Conservation (phyloP, 2,113 vertebrate species). For the Hystrix brachyura region DNA sequence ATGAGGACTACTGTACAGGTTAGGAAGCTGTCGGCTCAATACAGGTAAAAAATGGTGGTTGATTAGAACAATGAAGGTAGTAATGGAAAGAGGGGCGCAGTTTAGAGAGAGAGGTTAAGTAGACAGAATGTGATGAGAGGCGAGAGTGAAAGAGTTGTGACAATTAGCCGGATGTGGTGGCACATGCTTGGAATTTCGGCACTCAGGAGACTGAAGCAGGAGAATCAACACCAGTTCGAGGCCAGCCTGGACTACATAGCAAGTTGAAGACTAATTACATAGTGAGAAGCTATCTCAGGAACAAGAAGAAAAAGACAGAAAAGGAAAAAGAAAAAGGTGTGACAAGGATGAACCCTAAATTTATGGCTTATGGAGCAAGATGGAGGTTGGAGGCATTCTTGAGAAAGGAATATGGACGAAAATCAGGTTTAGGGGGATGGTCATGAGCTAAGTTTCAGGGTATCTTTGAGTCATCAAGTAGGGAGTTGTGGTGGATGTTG, state of each 20-base stretch:
- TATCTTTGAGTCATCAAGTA: not conserved
- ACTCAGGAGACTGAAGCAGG: not conserved
- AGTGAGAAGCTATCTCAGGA: not conserved
- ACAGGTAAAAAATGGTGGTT: not conserved
- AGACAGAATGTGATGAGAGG: not conserved
- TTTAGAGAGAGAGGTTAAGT: not conserved
- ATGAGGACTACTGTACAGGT: not conserved
- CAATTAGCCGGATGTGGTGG: not conserved
- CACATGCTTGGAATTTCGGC: not conserved
- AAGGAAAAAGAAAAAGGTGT: not conserved
- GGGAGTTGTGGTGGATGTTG: accelerated
- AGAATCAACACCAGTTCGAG: not conserved
- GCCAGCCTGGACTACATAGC: not conserved
- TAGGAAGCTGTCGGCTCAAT: not conserved
- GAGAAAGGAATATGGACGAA: not conserved
- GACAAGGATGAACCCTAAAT: not conserved
- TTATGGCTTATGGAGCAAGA: not conserved
- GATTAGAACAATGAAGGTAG: not conserved
- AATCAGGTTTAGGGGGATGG: not conserved
- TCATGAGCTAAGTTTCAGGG: not conserved
- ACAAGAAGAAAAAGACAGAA: not conserved
- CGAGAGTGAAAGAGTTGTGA: not conserved
- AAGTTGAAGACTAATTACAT: too few species aligned
- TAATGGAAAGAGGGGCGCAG: not conserved
- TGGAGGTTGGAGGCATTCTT: not conserved